Evolutionary conservation across 2,113 vertebrate genomes (phyloP).

Genomic region (Equus przewalskii): DNA sequence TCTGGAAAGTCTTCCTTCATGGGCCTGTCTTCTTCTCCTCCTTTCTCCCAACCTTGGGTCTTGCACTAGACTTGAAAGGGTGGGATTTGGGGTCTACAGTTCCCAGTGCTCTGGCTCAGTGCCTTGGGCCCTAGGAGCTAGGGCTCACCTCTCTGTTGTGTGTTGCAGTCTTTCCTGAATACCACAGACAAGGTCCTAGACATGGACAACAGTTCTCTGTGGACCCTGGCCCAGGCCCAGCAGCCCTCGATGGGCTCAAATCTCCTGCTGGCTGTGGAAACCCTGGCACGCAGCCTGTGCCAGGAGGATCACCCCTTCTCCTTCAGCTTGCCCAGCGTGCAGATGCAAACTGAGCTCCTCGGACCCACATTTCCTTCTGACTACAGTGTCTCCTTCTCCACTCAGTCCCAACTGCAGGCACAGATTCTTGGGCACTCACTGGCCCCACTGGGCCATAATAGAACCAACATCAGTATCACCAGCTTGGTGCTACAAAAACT

Average conservation of each 20-base stretch:
- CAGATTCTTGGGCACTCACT: slow-evolving; percentile 55
- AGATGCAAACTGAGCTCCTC: slow-evolving; percentile 56
- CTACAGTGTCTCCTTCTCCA: slow-evolving; percentile 71
- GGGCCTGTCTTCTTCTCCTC: background rate
- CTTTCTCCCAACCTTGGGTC: background rate
- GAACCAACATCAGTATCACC: slow-evolving; percentile 58
- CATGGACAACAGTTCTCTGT: slow-evolving; percentile 61
- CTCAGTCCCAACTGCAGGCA: background rate
- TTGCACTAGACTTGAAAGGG: background rate
- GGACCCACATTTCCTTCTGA: background rate
- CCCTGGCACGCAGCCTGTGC: slow-evolving; percentile 54
- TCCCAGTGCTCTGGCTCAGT: background rate
- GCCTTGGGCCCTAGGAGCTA: background rate
- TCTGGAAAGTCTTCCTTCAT: background rate
- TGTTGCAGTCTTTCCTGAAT: slow-evolving; percentile 72
- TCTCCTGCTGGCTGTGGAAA: slow-evolving; percentile 80
- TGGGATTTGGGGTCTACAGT: background rate
- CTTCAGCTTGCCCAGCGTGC: slow-evolving; percentile 60
- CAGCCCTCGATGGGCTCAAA: background rate
- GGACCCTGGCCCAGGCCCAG: slow-evolving; percentile 59
- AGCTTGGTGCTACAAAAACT: slow-evolving; percentile 76
- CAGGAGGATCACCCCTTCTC: slow-evolving; percentile 17
- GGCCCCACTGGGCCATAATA: background rate
- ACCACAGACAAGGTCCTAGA: slow-evolving; percentile 78
- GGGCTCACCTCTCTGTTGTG: background rate